Percentiles rank a stretch among this genome's conserved stretches.
Conservation (phyloP, 1,140 invertebrate species). For the Octopus sinensis region DNA sequence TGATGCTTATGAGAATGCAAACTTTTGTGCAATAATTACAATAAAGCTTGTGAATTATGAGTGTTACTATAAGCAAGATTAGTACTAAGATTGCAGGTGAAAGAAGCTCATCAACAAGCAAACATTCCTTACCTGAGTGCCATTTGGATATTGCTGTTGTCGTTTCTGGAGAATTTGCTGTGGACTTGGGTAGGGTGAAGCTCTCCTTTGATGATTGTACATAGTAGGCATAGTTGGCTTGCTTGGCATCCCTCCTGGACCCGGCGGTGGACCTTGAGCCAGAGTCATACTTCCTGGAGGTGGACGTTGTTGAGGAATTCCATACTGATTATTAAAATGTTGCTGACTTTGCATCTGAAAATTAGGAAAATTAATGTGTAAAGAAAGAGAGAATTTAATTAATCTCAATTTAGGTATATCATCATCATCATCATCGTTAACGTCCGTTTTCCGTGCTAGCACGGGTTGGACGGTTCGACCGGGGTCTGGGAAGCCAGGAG, state of each 20-base stretch:
- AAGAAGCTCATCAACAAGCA: not conserved
- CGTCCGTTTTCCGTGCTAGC: no score
- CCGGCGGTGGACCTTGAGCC: conserved; percentile 49
- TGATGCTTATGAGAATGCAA: no score
- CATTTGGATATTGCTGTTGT: conserved; percentile 45
- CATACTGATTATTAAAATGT: conserved; percentile 38
- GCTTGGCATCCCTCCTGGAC: conserved; percentile 58
- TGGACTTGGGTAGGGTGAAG: conserved; percentile 46
- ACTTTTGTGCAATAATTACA: no score
- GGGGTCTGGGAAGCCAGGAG: no score
- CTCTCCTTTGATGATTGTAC: conserved; percentile 33
- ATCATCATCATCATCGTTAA: no score
- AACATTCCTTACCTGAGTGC: conserved; percentile 30
- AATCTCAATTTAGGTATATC: not conserved
- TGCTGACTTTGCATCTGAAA: conserved; percentile 33
- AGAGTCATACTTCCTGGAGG: conserved; percentile 41
- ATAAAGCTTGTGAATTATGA: no score
- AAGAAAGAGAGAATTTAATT: not conserved
- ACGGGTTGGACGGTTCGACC: no score
- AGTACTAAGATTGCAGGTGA: not conserved
- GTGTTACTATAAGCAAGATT: not conserved
- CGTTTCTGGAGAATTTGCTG: conserved; percentile 40
- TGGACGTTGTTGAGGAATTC: conserved; percentile 37
- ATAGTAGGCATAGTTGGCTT: conserved; percentile 43
- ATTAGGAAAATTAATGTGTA: not conserved